Base-by-base conservation (phyloP, 2,113 vertebrate genomes). In the Sander lucioperca region DNA sequence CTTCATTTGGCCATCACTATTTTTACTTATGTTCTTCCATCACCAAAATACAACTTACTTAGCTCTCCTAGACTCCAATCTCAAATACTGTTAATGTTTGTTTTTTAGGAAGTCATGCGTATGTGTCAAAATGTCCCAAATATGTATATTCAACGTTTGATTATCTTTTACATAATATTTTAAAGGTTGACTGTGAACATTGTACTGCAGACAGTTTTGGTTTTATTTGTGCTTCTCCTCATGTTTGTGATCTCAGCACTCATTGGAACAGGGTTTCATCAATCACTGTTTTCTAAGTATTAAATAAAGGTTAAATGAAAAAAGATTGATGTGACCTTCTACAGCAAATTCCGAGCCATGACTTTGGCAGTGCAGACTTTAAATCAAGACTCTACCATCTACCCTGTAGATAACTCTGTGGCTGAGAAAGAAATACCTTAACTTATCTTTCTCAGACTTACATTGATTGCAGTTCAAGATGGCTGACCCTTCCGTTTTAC, bases 251-350 rank as follows among this genome's bases (percentile, higher is more conserved):
- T 65, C 67, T 53, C n/a, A 48, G 50, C 13, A 18, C 36, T 76
- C 21, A 18, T 43, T 18, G 13, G 21, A 58, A 76, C 5, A 65
- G 3, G 19, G 3, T 47, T 27, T 69, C 69, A 86, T 86, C 64
- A 69, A 70, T 79, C 64, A 79, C 64, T 64, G 77, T 77, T 82
- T 82, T 68, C 23, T 4, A 30, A 16, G 50, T 62, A 74, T 62
- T 71, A 79, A 68, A 63, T 72, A 88, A 84, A 63, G 66, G 70
- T 76, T 82, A 53, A 72, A 72, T 58, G 30, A 74, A 76, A 67
- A 74, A 21, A 68, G 65, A 73, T 57, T 64, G 79, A 68, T 14
- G 5, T 80, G 75, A 82, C 71, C 56, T 88, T 85, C 64, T 67
- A 14, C 10, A 56, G 65, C 48, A 59, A 62, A 82, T 61, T 88